phyloP scores from a whole-genome alignment of 2,797 vertebrate genomes.

The Galago senegalensis region DNA sequence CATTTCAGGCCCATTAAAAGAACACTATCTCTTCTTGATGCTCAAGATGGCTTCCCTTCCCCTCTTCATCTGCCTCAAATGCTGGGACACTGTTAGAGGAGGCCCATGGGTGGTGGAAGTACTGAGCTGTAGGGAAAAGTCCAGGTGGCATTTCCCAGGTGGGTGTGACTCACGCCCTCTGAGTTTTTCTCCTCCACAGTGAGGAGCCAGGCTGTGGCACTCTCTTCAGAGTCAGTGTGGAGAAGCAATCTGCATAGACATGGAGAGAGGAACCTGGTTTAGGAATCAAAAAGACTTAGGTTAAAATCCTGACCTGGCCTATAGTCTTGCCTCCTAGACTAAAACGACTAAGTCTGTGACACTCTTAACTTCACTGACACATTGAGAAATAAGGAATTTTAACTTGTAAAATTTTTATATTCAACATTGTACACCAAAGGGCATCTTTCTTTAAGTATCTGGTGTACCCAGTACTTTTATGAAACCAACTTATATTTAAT shows the following conservation, averaged over 20 bases:
- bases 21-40: background rate
- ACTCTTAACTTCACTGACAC: background rate
- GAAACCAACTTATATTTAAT: too few species aligned
- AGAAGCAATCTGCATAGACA: background rate
- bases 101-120: accelerated
- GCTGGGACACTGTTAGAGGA: background rate
- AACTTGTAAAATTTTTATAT: background rate
- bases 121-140: background rate
- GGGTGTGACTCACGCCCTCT: background rate
- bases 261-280: background rate
- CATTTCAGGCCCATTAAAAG: background rate
- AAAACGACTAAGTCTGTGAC: background rate
- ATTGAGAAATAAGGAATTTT: slow-evolving; percentile 17
- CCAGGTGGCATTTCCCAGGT: background rate
- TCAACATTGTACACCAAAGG: background rate
- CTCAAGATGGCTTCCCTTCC: background rate
- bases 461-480: too few species aligned
- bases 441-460: too few species aligned
- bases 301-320: background rate
- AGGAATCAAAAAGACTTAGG: background rate
- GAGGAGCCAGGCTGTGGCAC: background rate
- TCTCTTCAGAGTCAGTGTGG: background rate
- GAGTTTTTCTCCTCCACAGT: background rate
- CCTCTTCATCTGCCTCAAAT: background rate
- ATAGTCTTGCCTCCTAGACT: background rate